A percentile compares a stretch with the other conserved stretches of the same genome.
Conservation (phyloP, 2,888 invertebrate genomes). For the Nudaria mundana region DNA sequence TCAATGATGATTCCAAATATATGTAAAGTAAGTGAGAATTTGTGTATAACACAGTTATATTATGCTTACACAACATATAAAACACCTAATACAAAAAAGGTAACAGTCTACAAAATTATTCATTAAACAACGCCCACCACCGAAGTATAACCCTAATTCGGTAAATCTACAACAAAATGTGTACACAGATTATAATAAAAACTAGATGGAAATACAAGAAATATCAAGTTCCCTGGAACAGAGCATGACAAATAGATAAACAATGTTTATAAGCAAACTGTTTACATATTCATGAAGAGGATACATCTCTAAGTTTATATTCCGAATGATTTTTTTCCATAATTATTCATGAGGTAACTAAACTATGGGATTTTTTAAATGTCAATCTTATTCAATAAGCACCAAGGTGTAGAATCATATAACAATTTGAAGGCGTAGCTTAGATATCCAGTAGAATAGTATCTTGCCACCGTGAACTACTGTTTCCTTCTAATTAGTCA, state of each 20-base stretch:
- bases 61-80: slow-evolving; percentile 4
- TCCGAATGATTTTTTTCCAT: slow-evolving; percentile 34
- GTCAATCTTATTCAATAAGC: not conserved
- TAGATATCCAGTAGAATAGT: slow-evolving; percentile 28
- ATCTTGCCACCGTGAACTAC: slow-evolving; percentile 54
- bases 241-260: slow-evolving; percentile 20
- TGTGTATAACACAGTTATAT: too few species aligned
- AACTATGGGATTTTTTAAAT: slow-evolving; percentile 13
- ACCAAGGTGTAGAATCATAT: not conserved
- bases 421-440: not conserved
- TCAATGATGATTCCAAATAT: too few species aligned
- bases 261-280: slow-evolving; percentile 33
- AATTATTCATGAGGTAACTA: slow-evolving; percentile 33
- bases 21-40: too few species aligned
- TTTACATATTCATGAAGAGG: slow-evolving; percentile 31
- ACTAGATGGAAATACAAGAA: slow-evolving; percentile 15
- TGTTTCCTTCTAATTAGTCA: slow-evolving; percentile 38
- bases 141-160: slow-evolving; percentile 1
- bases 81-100: slow-evolving; percentile 5
- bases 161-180: slow-evolving; percentile 1
- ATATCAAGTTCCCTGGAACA: slow-evolving; percentile 21
- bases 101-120: slow-evolving; percentile 6
- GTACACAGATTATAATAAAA: slow-evolving; percentile 5
- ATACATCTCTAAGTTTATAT: slow-evolving; percentile 28
- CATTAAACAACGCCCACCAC: slow-evolving; percentile 4